Evolutionary conservation across 2,888 invertebrate species (phyloP), one percentile per base, ranked within the genome.

Genomic region (Lissonota sp.): DNA sequence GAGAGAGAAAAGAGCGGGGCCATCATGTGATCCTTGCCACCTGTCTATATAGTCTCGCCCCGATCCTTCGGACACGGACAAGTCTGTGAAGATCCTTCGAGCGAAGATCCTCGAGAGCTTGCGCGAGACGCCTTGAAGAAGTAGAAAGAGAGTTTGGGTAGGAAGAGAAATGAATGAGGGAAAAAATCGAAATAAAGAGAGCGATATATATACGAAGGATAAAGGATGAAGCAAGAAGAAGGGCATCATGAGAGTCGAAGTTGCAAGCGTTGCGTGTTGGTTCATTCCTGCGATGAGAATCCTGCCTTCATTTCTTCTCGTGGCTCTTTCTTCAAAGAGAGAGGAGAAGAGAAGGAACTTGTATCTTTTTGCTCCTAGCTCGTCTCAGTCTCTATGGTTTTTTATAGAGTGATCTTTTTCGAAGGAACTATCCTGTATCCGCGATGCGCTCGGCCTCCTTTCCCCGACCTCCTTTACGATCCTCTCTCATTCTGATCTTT

Each of bases 21-120:
- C 90, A 90, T 88, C 89, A 88, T 89, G 90, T 84, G 91, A 91
- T 88, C 90, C 90, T 89, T 88, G 88, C 90, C 91, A 90, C 91
- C 90, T 91, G 90, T 88, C 89, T 80, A 83, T 80, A 83, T 84
- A 82, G 71, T 69, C 66, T 77, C 78, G 81, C 81, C 78, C 62
- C 70, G 53, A 69, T 60, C 78, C 79, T 67, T 62, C 39, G 78
- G 60, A 78, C 67, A 78, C 67, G 67, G 26, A 26, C 26, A 26
- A 49, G 66, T 81, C 55, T 66, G 77, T 70, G 77, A 64, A 63
- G 57, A 26, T 26, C 26, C 53, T 42, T 26, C 10, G 55, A 70
- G 58, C 16, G 26, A 26, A 26, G 26, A 74, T 70, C 51, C 70
- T 76, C 64, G 44, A 42, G 14, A 26, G 5, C 49, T 49, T 37